A percentile compares a stretch with the other conserved stretches of the same genome.
Conservation (phyloP, 2,797 vertebrate genomes). For the Peromyscus nudipes region DNA sequence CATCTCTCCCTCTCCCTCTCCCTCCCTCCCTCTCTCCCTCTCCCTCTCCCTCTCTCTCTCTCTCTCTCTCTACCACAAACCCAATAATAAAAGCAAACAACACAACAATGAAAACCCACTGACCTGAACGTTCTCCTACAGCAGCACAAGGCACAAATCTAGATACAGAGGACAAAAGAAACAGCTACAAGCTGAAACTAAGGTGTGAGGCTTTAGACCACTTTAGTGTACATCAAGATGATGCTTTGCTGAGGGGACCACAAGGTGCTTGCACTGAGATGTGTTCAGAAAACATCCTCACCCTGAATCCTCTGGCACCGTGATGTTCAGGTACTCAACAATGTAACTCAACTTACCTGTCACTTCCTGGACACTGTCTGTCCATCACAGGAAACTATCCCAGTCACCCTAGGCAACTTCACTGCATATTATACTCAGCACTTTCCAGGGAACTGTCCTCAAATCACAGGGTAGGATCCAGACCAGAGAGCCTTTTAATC, state of each 20-base stretch:
- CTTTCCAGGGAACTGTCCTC: not conserved
- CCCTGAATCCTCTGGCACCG: not conserved
- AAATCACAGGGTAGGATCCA: not conserved
- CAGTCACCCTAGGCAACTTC: not conserved
- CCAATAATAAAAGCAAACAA: not conserved
- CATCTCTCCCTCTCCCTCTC: no score
- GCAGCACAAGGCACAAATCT: not conserved
- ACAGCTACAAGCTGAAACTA: not conserved
- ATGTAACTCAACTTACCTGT: not conserved
- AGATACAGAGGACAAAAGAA: not conserved
- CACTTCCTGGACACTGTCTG: not conserved
- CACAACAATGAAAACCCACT: not conserved
- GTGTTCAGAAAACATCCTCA: not conserved
- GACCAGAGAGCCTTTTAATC: not conserved
- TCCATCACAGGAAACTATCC: not conserved
- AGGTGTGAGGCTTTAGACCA: not conserved
- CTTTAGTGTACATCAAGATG: not conserved
- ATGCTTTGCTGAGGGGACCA: not conserved
- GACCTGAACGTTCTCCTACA: not conserved
- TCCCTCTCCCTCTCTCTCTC: no score
- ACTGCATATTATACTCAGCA: not conserved
- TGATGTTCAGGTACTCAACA: not conserved
- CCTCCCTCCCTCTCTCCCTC: no score
- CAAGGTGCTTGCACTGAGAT: not conserved
- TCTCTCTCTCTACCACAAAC: not conserved